A percentile compares a stretch with the other conserved stretches of the same genome.
Evolutionary conservation across 2,888 invertebrate species (phyloP).

Genomic region (Cylindroiulus punctatus): DNA sequence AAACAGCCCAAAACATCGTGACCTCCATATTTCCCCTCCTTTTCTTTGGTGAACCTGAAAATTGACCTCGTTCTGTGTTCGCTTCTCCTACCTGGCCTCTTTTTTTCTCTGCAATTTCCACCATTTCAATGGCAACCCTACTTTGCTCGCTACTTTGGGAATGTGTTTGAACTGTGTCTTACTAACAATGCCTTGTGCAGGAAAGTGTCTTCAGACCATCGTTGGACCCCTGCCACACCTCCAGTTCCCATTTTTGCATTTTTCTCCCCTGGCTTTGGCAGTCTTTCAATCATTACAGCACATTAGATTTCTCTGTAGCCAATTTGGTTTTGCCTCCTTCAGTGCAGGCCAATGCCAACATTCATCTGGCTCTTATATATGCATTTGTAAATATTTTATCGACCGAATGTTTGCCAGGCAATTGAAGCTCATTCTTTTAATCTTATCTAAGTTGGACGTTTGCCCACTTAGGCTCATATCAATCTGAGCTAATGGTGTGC

Average conservation of each 20-base stretch:
- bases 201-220: not conserved
- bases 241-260: not conserved
- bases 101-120: constrained; percentile 20
- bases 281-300: too few relatives aligned
- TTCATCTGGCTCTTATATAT: not conserved
- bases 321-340: not conserved
- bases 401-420: not conserved
- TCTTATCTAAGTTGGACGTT: constrained; percentile 6
- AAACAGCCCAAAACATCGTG: constrained; percentile 15
- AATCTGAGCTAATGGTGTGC: constrained; percentile 3
- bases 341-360: not conserved
- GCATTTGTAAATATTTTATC: constrained; percentile 25
- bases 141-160: not conserved
- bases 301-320: too few relatives aligned
- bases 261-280: too few relatives aligned
- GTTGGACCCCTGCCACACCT: not conserved
- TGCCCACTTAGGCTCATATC: not conserved
- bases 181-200: not conserved
- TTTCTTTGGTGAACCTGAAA: constrained; percentile 32
- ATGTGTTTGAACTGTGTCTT: not conserved
- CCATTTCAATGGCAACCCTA: not conserved
- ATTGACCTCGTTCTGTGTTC: not conserved
- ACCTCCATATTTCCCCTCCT: constrained; percentile 30
- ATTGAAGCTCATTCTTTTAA: not conserved
- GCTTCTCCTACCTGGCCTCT: not conserved